Percentiles rank a stretch among this genome's conserved stretches.
These are phyloP conservation scores for Crossocerus cetratus DNA, from an alignment of 2,888 invertebrate genomes.

Conservation along the genomic window DNA sequence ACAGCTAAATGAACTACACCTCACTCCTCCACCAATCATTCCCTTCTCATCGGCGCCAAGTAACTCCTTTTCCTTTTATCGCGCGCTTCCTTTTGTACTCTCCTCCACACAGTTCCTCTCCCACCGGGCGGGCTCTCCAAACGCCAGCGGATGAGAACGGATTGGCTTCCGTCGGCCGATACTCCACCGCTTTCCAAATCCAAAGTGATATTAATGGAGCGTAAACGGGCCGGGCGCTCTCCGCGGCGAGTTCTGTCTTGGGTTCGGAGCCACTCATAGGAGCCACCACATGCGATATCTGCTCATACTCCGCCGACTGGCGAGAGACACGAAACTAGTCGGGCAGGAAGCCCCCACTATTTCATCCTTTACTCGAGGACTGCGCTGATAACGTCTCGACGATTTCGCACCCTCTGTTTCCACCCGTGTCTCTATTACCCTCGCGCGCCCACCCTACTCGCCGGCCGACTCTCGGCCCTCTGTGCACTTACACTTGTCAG, in stretches of 20 bases:
- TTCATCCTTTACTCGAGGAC: slow-evolving; percentile 43
- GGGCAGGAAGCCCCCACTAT: slow-evolving; percentile 39
- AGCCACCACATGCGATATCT: too few relatives aligned
- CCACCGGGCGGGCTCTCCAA: slow-evolving; percentile 22
- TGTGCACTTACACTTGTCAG: too few relatives aligned
- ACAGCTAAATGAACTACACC: slow-evolving; percentile 70
- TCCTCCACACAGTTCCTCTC: too few relatives aligned
- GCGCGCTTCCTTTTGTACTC: slow-evolving; percentile 21
- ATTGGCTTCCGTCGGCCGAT: slow-evolving; percentile 59
- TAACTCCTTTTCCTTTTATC: slow-evolving; percentile 46
- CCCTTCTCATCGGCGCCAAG: slow-evolving; percentile 13
- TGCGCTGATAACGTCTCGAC: slow-evolving; percentile 37
- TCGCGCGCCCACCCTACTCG: too few relatives aligned
- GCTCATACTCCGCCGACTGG: slow-evolving; percentile 15
- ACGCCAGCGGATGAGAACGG: slow-evolving; percentile 59
- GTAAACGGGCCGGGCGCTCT: slow-evolving; percentile 52
- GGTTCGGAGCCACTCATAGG: not conserved
- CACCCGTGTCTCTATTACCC: not conserved
- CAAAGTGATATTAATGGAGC: slow-evolving; percentile 66
- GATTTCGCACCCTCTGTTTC: slow-evolving; percentile 32
- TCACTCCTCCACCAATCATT: slow-evolving; percentile 45
- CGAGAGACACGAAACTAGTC: slow-evolving; percentile 38
- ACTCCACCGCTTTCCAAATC: slow-evolving; percentile 57
- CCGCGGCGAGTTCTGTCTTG: slow-evolving; percentile 11
- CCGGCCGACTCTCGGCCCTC: too few relatives aligned